A percentile compares a stretch with the other conserved stretches of the same genome.
phyloP scores from a whole-genome alignment of 2,113 vertebrate genomes.

The Tauraco erythrolophus region DNA sequence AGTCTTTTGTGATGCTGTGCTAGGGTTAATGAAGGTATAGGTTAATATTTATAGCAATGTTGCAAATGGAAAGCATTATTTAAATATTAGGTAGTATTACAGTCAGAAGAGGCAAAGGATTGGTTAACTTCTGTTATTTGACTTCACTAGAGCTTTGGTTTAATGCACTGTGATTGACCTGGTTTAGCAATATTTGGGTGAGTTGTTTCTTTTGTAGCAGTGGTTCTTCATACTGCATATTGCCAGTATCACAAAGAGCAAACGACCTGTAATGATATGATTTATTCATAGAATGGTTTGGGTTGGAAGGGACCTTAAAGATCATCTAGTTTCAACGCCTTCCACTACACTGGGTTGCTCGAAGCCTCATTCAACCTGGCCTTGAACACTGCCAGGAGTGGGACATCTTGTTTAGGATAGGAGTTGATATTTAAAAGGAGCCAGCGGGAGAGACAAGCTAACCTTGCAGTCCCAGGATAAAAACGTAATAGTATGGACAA shows the following conservation, averaged over 20 bases:
- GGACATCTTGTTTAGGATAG: neutral
- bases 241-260: neutral
- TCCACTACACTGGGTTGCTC: too few relatives aligned
- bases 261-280: neutral
- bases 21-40: neutral
- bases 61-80: neutral
- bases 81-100: neutral
- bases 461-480: neutral
- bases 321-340: too few relatives aligned
- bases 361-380: too few relatives aligned
- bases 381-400: too few relatives aligned
- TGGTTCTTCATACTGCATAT: neutral
- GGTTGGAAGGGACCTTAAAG: too few relatives aligned
- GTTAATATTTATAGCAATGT: neutral
- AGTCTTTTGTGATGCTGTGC: neutral
- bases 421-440: slow-evolving; percentile 8
- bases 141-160: neutral
- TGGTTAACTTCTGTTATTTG: neutral
- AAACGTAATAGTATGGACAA: neutral
- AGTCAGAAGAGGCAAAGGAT: neutral
- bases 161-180: neutral
- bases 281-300: too few relatives aligned
- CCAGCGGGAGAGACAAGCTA: neutral
- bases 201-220: neutral
- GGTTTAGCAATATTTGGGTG: neutral